Percentiles rank a stretch among this genome's conserved stretches.
phyloP scores from a whole-genome alignment of 1,140 invertebrate genomes.

The Tribolium castaneum region DNA sequence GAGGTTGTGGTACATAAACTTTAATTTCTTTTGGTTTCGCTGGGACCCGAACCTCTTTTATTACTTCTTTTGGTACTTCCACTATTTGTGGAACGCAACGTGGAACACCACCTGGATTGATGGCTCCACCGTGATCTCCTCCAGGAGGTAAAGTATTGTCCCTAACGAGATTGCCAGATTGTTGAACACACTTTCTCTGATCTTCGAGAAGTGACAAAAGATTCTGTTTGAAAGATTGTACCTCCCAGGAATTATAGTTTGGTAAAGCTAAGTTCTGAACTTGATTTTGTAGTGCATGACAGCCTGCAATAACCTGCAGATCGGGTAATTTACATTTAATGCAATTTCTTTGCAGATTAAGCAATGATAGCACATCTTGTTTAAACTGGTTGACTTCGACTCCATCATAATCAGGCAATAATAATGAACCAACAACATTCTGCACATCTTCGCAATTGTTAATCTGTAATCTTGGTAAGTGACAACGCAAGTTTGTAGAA shows the following conservation, averaged over 20 bases:
- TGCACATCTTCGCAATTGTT: background rate
- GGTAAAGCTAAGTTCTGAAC: background rate
- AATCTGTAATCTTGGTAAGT: background rate
- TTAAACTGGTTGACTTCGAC: background rate
- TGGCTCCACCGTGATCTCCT: too few species aligned
- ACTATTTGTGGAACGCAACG: background rate
- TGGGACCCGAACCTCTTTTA: background rate
- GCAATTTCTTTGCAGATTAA: background rate
- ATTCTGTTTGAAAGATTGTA: background rate
- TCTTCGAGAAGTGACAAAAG: background rate
- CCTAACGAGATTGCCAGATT: too few species aligned
- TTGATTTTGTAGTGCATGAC: background rate
- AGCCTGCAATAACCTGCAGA: background rate
- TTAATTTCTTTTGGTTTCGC: background rate
- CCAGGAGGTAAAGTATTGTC: too few species aligned
- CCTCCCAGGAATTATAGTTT: background rate
- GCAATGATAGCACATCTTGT: background rate
- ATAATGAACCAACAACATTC: background rate
- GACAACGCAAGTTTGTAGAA: background rate
- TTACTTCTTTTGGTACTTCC: constrained; percentile 3
- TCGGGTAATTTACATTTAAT: background rate
- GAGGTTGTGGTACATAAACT: constrained; percentile 10
- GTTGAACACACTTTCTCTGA: background rate
- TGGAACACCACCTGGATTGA: too few species aligned
- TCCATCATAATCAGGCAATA: background rate